Conservation (phyloP, 2,888 invertebrate genomes). For the Ferdinandea cuprea region DNA sequence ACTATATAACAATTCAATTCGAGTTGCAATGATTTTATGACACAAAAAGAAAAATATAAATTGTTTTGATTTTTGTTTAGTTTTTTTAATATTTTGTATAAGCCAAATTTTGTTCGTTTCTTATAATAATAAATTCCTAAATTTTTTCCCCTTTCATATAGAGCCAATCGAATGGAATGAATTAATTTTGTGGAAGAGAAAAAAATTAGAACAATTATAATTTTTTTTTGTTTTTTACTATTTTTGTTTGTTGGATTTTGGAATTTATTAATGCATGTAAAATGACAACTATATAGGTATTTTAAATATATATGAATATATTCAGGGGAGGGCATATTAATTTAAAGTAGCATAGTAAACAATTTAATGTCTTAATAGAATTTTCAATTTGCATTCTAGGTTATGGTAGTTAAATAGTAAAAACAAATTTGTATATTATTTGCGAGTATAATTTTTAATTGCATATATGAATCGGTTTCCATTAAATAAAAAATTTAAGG, state of each 20-base stretch:
- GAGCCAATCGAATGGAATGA: conserved; percentile 36
- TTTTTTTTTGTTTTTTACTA: conserved; percentile 27
- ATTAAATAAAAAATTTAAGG: conserved; percentile 34
- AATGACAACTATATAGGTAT: conserved; percentile 59
- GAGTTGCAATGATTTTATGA: conserved; percentile 66
- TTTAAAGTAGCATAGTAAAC: conserved; percentile 56
- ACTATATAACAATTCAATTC: conserved; percentile 63
- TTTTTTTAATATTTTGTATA: conserved; percentile 17
- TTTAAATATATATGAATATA: conserved; percentile 23
- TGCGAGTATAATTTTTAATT: conserved; percentile 63
- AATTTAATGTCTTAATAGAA: conserved; percentile 49
- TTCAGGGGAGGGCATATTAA: conserved; percentile 35
- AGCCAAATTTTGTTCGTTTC: conserved; percentile 48
- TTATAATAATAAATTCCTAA: conserved; percentile 50
- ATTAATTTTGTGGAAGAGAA: conserved; percentile 32
- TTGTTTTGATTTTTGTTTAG: conserved; percentile 1
- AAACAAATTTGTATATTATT: conserved; percentile 51
- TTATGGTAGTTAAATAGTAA: conserved; percentile 44
- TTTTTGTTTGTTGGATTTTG: conserved; percentile 46
- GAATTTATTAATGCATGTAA: conserved; percentile 60
- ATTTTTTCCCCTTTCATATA: conserved; percentile 25
- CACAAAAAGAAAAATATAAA: conserved; percentile 9
- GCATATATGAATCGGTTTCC: conserved; percentile 53
- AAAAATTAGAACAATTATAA: conserved; percentile 35
- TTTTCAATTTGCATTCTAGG: conserved; percentile 67